phyloP scores from a whole-genome alignment of 2,888 invertebrate species.

The Gerris lacustris region DNA sequence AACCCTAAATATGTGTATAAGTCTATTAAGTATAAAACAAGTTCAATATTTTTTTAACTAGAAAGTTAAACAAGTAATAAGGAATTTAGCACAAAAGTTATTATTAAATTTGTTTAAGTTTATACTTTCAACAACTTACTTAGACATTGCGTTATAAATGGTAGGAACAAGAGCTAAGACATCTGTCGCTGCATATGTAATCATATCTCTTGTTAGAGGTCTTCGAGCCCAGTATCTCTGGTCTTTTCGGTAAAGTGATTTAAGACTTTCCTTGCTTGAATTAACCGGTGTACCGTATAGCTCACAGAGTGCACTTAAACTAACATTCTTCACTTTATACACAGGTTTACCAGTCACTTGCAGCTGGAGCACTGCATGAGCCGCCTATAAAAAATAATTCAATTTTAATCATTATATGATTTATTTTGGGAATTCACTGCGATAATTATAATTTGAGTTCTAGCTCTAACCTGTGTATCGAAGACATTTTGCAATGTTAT shows the following conservation, averaged over 20 bases:
- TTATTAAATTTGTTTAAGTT: no score
- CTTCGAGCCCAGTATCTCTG: constrained; percentile 76
- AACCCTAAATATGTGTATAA: no score
- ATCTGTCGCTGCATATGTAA: constrained; percentile 80
- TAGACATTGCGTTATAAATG: constrained; percentile 59
- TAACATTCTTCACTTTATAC: constrained; percentile 87
- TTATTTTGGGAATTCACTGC: not conserved
- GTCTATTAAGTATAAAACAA: no score
- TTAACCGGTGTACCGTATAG: constrained; percentile 76
- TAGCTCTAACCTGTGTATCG: constrained; percentile 59
- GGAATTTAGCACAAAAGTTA: no score
- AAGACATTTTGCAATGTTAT: constrained; percentile 74
- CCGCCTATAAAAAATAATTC: constrained; percentile 45
- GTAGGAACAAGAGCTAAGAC: constrained; percentile 74
- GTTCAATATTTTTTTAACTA: no score
- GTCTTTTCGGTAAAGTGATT: constrained; percentile 71
- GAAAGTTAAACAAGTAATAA: no score
- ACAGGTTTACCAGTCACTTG: constrained; percentile 83
- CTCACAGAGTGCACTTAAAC: constrained; percentile 81
- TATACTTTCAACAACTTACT: constrained; percentile 35
- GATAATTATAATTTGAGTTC: not conserved
- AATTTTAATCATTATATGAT: not conserved
- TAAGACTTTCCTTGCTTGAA: constrained; percentile 80
- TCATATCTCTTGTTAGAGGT: constrained; percentile 80
- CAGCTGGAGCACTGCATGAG: constrained; percentile 79